phyloP scores from a whole-genome alignment of 2,113 vertebrate genomes.

The Asarcornis scutulata region DNA sequence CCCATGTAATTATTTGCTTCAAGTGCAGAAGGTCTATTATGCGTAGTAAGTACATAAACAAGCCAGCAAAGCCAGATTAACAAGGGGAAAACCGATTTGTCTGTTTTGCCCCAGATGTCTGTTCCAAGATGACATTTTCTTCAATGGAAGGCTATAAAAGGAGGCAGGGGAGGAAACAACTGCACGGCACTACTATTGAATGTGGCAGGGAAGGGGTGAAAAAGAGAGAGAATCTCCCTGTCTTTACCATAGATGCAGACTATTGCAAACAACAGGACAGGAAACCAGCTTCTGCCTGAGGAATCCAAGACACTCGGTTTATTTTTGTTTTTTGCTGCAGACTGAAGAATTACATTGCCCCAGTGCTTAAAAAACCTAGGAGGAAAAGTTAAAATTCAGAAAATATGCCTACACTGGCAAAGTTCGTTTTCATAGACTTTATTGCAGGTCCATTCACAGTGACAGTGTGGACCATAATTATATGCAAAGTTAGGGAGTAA shows the following conservation, averaged over 20 bases:
- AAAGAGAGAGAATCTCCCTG: not conserved
- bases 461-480: not conserved
- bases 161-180: not conserved
- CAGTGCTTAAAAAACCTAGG: not conserved
- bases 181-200: not conserved
- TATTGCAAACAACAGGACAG: not conserved
- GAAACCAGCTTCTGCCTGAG: not conserved
- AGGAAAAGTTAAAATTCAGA: not conserved
- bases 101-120: not conserved
- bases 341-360: not conserved
- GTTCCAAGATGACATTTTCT: not conserved
- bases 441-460: not conserved
- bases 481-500: not conserved
- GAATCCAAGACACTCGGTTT: not conserved
- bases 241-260: not conserved
- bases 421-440: not conserved
- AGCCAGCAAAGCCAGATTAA: not conserved
- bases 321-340: not conserved
- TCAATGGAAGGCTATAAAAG: not conserved
- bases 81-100: not conserved
- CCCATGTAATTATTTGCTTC: not conserved
- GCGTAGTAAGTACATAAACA: not conserved
- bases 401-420: not conserved
- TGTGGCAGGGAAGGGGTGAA: not conserved
- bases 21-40: not conserved